These are phyloP conservation scores for Ethmia dodecea DNA, from an alignment of 2,888 invertebrate genomes.

Conservation along the genomic window DNA sequence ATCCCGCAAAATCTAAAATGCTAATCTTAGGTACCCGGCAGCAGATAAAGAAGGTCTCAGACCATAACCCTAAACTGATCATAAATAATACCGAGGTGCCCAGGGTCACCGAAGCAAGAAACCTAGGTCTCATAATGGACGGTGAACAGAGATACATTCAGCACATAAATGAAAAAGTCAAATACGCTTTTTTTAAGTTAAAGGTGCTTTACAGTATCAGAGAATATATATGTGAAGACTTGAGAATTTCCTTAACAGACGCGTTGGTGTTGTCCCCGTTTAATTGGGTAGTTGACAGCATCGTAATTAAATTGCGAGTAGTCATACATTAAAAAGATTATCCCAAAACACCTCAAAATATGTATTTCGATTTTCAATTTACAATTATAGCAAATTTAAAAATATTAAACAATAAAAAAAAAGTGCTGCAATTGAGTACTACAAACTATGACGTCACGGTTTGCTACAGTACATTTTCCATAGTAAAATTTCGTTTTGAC, in stretches of 20 bases:
- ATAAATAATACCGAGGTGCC: not conserved
- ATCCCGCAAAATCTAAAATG: not conserved
- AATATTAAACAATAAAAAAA: no score
- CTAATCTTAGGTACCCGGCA: constrained; percentile 6
- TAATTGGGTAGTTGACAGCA: no score
- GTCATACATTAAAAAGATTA: no score
- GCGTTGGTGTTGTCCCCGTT: not conserved
- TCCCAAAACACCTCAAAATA: no score
- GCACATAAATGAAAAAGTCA: not conserved
- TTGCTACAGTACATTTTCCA: no score
- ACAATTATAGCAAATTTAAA: no score
- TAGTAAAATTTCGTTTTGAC: no score
- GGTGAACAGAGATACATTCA: constrained; percentile 3
- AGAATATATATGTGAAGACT: not conserved
- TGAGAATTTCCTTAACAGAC: not conserved
- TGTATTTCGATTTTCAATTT: no score
- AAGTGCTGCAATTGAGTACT: no score
- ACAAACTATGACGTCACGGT: no score
- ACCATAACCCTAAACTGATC: not conserved
- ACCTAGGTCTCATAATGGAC: constrained; percentile 7
- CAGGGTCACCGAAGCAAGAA: not conserved
- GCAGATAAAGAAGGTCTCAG: not conserved
- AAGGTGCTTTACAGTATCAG: not conserved
- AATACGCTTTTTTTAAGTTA: not conserved
- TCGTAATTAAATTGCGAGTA: no score